phyloP scores from a whole-genome alignment of 1,140 invertebrate species.

The Pantala flavescens region DNA sequence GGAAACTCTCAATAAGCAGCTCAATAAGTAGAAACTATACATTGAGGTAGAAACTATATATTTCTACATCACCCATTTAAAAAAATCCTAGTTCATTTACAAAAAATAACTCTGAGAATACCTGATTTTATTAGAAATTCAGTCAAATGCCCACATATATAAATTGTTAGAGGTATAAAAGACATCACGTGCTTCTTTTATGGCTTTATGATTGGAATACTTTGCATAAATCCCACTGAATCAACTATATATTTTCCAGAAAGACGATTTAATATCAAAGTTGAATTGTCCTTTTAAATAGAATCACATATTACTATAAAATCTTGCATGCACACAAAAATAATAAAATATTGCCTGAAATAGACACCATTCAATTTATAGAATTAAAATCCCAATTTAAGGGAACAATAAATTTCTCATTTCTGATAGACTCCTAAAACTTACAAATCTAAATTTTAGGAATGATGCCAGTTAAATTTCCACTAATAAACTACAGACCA shows the following conservation, averaged over 20 bases:
- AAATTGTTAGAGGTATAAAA: slow-evolving; percentile 2
- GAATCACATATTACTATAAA: slow-evolving; percentile 6
- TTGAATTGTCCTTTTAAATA: neutral
- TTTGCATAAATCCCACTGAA: neutral
- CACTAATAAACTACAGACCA: neutral
- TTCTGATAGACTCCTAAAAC: neutral
- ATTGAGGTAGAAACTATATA: slow-evolving; percentile 3
- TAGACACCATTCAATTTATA: neutral
- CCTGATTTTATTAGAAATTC: neutral
- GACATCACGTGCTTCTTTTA: slow-evolving; percentile 4
- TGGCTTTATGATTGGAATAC: neutral
- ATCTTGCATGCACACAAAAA: slow-evolving; percentile 5
- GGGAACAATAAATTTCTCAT: neutral
- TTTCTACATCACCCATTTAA: slow-evolving; percentile 1
- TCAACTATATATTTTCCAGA: neutral
- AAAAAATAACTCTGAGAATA: slow-evolving; percentile 10
- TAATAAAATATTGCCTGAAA: neutral
- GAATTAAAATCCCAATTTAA: neutral
- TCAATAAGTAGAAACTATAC: neutral
- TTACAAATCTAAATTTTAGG: neutral
- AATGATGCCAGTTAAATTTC: neutral
- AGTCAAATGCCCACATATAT: slow-evolving; percentile 9
- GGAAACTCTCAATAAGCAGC: neutral
- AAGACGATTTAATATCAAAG: slow-evolving; percentile 8
- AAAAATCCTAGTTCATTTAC: neutral